Conservation (phyloP, 2,113 vertebrate genomes). For the Crypturellus undulatus region DNA sequence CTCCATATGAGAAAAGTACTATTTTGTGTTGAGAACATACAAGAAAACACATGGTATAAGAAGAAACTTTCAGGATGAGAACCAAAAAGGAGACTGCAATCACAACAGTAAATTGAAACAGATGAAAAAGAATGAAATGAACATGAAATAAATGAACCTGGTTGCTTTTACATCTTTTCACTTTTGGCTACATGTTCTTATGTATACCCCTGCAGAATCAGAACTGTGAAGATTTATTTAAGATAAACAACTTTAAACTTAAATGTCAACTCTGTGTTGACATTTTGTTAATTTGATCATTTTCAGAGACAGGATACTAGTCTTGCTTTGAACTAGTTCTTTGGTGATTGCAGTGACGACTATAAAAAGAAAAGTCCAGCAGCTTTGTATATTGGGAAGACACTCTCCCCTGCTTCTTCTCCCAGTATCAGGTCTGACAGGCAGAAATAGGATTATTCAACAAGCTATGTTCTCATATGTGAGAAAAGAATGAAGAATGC, state of each 20-base stretch:
- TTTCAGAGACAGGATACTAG: background rate
- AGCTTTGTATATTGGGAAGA: background rate
- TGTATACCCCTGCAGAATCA: background rate
- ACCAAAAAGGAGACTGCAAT: background rate
- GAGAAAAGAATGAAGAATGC: background rate
- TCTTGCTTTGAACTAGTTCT: background rate
- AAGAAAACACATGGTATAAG: background rate
- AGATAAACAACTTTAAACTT: background rate
- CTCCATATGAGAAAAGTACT: background rate
- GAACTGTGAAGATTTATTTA: background rate
- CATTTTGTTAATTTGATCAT: rapidly evolving
- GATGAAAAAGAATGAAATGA: background rate
- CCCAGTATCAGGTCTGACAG: background rate
- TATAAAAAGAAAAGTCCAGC: background rate
- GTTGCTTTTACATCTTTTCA: background rate
- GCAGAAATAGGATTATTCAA: background rate
- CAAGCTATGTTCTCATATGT: background rate
- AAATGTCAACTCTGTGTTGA: background rate
- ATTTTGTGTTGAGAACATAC: background rate
- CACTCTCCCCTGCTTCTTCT: background rate
- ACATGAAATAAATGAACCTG: background rate
- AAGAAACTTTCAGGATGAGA: background rate
- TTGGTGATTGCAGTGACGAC: background rate
- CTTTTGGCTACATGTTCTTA: background rate
- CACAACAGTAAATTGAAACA: background rate